Percentiles rank a stretch among this genome's conserved stretches.
Conservation (phyloP, 2,797 vertebrate species). For the Leptodactylus fallax region DNA sequence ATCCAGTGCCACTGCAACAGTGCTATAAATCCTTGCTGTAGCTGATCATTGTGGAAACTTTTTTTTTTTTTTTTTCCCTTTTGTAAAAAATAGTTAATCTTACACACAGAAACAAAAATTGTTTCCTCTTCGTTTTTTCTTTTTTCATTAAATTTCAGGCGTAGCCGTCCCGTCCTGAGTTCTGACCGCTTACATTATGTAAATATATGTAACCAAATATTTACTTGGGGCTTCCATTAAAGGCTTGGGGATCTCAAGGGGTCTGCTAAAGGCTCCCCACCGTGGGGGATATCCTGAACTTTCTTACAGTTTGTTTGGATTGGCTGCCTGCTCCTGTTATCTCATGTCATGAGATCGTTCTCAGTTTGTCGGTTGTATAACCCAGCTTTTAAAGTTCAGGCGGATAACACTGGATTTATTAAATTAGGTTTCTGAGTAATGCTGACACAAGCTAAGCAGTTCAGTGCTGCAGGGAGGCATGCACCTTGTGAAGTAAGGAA, state of each 20-base stretch:
- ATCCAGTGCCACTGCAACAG: background rate
- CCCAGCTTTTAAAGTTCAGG: constrained; percentile 78
- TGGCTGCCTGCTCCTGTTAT: constrained; percentile 76
- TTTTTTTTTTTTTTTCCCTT: background rate
- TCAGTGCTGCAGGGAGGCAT: constrained; percentile 37
- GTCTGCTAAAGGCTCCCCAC: constrained; percentile 69
- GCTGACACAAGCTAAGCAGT: constrained; percentile 58
- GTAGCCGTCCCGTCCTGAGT: constrained; percentile 67
- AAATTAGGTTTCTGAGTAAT: constrained; percentile 70
- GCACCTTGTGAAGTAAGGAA: constrained; percentile 22
- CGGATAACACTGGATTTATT: constrained; percentile 72
- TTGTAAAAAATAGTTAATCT: background rate
- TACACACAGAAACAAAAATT: constrained; percentile 28
- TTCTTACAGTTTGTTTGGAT: constrained; percentile 76
- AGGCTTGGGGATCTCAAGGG: constrained; percentile 70
- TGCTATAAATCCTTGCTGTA: background rate
- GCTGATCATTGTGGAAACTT: background rate
- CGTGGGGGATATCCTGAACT: constrained; percentile 75
- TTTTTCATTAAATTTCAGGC: constrained; percentile 47
- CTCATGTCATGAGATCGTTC: constrained; percentile 78
- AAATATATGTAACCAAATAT: constrained; percentile 80
- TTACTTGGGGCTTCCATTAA: constrained; percentile 76
- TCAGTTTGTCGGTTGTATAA: constrained; percentile 79
- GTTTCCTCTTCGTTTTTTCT: constrained; percentile 61
- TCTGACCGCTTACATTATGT: constrained; percentile 78